Base-by-base conservation (phyloP, 1,140 invertebrate genomes). In the Caenorhabditis brenneri region DNA sequence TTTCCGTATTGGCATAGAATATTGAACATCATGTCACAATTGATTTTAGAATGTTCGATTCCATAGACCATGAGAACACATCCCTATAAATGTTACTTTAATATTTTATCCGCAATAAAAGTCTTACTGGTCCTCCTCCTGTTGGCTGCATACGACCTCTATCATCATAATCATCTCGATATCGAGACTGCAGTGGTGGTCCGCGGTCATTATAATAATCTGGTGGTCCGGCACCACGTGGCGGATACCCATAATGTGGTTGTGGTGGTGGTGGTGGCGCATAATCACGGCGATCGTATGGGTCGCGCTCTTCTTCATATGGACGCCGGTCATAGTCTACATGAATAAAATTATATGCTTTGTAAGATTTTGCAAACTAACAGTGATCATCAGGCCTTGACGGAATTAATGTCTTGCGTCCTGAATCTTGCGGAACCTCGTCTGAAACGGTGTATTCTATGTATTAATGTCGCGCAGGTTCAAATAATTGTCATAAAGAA, bases 1-100 rank as follows among this genome's bases (percentile, higher is more conserved):
- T 99, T 99, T 85, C 97, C 97, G 92, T 99, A 99, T 48, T 98
- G 93, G 92, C 97, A 99, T 92, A 99, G 96, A 80, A 99, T 93
- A 92, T 99, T 99, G 93, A 99, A 99, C n/a, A 99, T 93, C 90
- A 95, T 94, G 91, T 98, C 96, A 85, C 95, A 95, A 92, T 98
- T 99, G 91, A 97, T 95, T 90, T 96, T 96, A 86, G 95, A 94
- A 60, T 94, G 94, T 90, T 96, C 95, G 22, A 99, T 93, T 31
- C 97, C 97, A 92, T 99, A 99, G 36, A 99, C 96, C 97, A 99
- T 99, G 92, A 98, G 94, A 58, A 99, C 96, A 60, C 95, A 80
- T 0, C 80, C 53, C 55, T 79, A 85, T 49, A 82, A 49, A 74
- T 39, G 42, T 19, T 60, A 0, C 24, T 22, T 46, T 53, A 5